Evolutionary conservation across 2,113 vertebrate genomes (phyloP).

Genomic region (Strix uralensis): DNA sequence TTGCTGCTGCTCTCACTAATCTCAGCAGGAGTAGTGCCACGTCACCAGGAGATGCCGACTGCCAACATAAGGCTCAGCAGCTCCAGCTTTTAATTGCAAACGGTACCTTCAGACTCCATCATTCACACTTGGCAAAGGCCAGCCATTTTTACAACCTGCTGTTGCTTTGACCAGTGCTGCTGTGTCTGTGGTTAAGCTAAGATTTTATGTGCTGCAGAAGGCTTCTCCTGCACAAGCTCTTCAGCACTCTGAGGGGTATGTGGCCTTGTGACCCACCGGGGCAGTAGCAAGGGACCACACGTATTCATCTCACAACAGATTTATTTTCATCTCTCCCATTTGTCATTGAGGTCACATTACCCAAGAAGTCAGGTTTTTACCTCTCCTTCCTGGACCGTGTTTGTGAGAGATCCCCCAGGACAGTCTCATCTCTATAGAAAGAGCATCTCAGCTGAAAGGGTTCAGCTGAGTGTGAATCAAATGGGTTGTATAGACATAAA

Average conservation of each 20-base stretch:
- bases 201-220: not conserved
- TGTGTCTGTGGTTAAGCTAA: not conserved
- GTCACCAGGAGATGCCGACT: not conserved
- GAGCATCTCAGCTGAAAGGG: not conserved
- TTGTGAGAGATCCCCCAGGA: not conserved
- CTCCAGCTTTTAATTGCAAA: not conserved
- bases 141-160: not conserved
- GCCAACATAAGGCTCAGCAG: not conserved
- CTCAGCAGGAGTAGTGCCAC: not conserved
- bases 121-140: not conserved
- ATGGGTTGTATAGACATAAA: not conserved
- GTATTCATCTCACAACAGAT: not conserved
- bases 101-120: not conserved
- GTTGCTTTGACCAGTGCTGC: not conserved
- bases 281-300: not conserved
- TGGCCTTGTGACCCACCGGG: not conserved
- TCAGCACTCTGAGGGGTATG: not conserved
- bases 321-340: not conserved
- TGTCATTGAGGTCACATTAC: not conserved
- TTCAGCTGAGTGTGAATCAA: not conserved
- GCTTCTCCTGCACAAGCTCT: not conserved
- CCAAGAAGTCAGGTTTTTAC: not conserved
- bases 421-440: not conserved
- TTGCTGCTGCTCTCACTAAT: not conserved
- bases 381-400: not conserved